Percentiles rank a stretch among this genome's conserved stretches.
These are phyloP conservation scores for Halcyon malimbica DNA, from an alignment of 2,113 vertebrate species.

Conservation along the genomic window DNA sequence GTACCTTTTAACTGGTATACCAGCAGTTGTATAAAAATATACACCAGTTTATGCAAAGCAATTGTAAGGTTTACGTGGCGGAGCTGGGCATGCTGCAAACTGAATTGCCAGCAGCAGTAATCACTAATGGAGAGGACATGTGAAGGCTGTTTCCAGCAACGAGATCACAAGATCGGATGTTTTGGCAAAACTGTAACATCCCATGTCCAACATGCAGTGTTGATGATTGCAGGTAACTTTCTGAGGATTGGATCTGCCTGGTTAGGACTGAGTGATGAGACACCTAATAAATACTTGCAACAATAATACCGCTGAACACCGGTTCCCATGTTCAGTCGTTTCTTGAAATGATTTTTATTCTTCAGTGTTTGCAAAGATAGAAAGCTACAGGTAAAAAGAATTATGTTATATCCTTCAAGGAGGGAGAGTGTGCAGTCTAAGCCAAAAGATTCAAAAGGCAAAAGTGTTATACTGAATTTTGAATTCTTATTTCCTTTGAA, in stretches of 20 bases:
- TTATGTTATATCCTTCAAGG: not conserved
- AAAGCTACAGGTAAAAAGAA: not conserved
- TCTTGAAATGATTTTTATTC: not conserved
- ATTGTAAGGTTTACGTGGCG: rapidly evolving
- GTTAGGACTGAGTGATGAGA: not conserved
- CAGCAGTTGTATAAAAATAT: not conserved
- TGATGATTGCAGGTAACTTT: not conserved
- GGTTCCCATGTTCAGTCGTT: not conserved
- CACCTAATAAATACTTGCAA: not conserved
- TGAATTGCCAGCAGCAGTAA: not conserved
- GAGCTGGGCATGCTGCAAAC: not conserved
- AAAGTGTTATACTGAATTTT: slow-evolving; percentile 22
- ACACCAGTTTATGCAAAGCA: not conserved
- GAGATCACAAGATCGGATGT: rapidly evolving
- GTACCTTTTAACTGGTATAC: not conserved
- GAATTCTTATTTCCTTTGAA: slow-evolving; percentile 21
- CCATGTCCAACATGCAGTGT: not conserved
- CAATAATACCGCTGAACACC: not conserved
- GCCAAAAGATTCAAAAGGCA: not conserved
- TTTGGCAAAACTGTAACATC: not conserved
- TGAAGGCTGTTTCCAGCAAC: not conserved
- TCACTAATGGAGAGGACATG: not conserved
- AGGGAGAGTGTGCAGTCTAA: not conserved
- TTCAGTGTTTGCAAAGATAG: not conserved
- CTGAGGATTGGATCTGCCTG: not conserved